Evolutionary conservation across 35 echinoderm and acorn worm species (phyloP).

Genomic region (Heliocidaris erythrogramma): DNA sequence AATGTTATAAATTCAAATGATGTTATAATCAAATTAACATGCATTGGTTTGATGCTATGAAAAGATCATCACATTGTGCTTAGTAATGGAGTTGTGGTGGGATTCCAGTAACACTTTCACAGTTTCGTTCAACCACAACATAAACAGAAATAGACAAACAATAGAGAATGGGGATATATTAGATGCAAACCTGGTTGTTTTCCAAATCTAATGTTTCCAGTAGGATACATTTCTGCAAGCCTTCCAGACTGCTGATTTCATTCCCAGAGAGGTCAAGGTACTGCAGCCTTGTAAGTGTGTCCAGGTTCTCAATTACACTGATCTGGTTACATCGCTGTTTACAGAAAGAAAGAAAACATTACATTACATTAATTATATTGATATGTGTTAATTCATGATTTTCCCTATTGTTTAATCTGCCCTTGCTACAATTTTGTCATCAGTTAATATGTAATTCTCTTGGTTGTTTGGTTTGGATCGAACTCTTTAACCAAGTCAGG

Average conservation of each 20-base stretch:
- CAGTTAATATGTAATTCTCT: too few relatives aligned
- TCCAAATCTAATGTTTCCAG: constrained; percentile 91
- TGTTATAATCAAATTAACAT: too few relatives aligned
- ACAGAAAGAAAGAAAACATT: neutral
- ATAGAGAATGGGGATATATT: neutral
- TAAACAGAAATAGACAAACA: neutral
- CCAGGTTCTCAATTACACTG: constrained; percentile 78
- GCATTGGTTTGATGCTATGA: too few relatives aligned
- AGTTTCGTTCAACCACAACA: neutral
- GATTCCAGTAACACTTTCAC: too few relatives aligned
- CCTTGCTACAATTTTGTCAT: neutral
- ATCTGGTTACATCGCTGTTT: constrained; percentile 73
- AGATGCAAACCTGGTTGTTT: constrained; percentile 86
- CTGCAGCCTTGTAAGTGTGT: constrained; percentile 69
- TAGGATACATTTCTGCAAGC: constrained; percentile 71
- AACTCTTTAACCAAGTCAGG: too few relatives aligned
- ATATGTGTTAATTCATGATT: neutral
- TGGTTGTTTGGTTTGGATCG: too few relatives aligned
- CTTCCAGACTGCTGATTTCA: constrained; percentile 80
- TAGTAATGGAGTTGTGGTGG: too few relatives aligned
- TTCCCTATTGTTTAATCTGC: neutral
- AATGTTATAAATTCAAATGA: too few relatives aligned
- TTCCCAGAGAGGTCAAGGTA: constrained; percentile 88
- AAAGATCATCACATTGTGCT: too few relatives aligned
- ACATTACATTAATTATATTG: neutral